phyloP scores from a whole-genome alignment of 2,888 invertebrate genomes.

The Zeuzera pyrina region DNA sequence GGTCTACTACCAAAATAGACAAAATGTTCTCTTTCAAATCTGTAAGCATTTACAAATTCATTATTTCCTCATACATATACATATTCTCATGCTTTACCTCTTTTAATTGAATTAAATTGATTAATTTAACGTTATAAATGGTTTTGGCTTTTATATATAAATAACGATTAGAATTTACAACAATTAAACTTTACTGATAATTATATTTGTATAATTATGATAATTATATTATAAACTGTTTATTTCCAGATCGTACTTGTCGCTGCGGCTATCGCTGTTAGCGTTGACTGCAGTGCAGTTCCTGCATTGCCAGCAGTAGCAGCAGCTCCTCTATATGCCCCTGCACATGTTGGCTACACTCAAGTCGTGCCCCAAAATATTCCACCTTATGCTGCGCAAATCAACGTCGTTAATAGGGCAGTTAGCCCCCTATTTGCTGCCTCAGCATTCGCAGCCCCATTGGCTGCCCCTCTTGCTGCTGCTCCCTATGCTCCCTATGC shows the following conservation, averaged over 20 bases:
- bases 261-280: slow-evolving; percentile 46
- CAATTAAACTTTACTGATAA: slow-evolving; percentile 1
- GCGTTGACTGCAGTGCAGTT: slow-evolving; percentile 44
- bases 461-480: slow-evolving; percentile 19
- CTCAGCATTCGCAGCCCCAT: slow-evolving; percentile 11
- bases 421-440: slow-evolving; percentile 45
- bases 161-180: slow-evolving; percentile 1
- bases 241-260: slow-evolving; percentile 54
- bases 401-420: slow-evolving; percentile 67
- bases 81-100: too few species aligned
- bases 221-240: slow-evolving; percentile 6
- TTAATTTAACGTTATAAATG: too few species aligned
- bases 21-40: slow-evolving; percentile 68
- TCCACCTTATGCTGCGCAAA: slow-evolving; percentile 75
- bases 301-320: slow-evolving; percentile 37
- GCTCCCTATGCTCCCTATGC: slow-evolving; percentile 16
- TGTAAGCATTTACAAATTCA: too few species aligned
- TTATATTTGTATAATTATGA: slow-evolving; percentile 2
- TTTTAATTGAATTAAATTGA: too few species aligned
- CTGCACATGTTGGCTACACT: slow-evolving; percentile 72
- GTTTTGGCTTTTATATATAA: too few species aligned
- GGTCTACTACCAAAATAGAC: slow-evolving; percentile 49
- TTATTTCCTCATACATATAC: too few species aligned
- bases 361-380: slow-evolving; percentile 75
- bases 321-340: slow-evolving; percentile 59